Base-by-base conservation (phyloP, 35 echinoderm and acorn worm genomes). In the Acanthaster planci region DNA sequence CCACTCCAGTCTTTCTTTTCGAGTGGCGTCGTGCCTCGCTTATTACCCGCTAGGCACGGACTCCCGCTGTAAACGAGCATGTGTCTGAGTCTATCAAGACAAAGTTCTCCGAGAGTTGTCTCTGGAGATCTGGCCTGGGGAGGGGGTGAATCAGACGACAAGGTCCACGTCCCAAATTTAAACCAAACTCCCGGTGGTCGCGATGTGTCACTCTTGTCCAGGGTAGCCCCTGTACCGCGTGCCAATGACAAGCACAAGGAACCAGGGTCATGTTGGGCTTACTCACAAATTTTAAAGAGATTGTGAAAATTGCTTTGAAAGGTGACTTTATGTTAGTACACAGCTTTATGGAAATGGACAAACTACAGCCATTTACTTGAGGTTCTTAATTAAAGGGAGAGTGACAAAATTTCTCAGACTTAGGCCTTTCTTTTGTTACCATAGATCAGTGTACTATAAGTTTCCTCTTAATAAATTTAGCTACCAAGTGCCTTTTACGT, bases 121-220 rank as follows among this genome's bases (percentile, higher is more conserved):
- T 10, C 3, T 8, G 26, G 64, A 22, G 64, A 26, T 2, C 14
- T 4, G 42, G 42, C 4, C 4, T 47, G 12, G 42, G 42, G 42
- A 47, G 12, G 42, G 4, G 12, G 42, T 47, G 42, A 47, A 47
- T 47, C 42, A 47, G 4, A 47, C 12, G 42, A 4, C 4, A 6
- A 47, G 42, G 64, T 72, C 64, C 23, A 26, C 10, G 64, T 31
- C 34, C 64, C 56, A 59, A 59, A 59, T 59, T 59, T 59, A 59
- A 59, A 59, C 56, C 56, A 0, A 59, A n/a, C 56, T n/a, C 56
- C 64, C 14, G 34, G 64, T 31, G 18, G 34, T 26, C 7, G 15
- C 64, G 64, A 72, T 72, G 64, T 72, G 64, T 72, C 64, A 72
- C 23, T 3, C n/a, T n/a, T 19, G 64, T 35, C 64, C 64, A 72